Conservation (phyloP, 2,113 vertebrate species). For the Callionymus lyra region DNA sequence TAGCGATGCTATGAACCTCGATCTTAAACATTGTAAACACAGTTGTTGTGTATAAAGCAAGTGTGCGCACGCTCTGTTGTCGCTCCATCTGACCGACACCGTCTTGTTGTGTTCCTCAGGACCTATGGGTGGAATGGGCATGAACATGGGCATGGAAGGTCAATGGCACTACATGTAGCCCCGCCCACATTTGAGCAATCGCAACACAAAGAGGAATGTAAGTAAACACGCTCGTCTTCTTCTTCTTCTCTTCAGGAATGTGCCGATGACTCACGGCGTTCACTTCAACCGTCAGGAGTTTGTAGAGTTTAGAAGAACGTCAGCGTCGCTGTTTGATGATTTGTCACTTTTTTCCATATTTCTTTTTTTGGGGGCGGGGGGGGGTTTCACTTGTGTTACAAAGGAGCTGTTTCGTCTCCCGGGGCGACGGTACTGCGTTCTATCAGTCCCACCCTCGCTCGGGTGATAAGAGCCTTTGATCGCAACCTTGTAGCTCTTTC, state of each 20-base stretch:
- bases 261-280: too few relatives aligned
- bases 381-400: slow-evolving; percentile 4
- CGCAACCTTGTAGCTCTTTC: slow-evolving; percentile 39
- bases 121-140: slow-evolving; percentile 99
- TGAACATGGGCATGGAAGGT: slow-evolving; percentile 99
- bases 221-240: slow-evolving; percentile 84
- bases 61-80: too few relatives aligned
- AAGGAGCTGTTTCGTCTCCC: slow-evolving; percentile 15
- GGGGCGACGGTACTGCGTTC: slow-evolving; percentile 15
- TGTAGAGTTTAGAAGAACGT: slow-evolving; percentile 22
- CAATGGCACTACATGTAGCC: slow-evolving; percentile 99
- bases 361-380: too few relatives aligned
- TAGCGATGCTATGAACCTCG: too few relatives aligned
- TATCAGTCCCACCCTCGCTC: slow-evolving; percentile 20
- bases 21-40: too few relatives aligned
- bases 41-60: too few relatives aligned
- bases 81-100: not conserved
- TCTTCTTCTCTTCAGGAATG: too few relatives aligned
- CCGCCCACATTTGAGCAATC: slow-evolving; percentile 85
- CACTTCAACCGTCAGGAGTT: too few relatives aligned
- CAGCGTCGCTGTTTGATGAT: too few relatives aligned
- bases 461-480: slow-evolving; percentile 58
- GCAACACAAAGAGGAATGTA: slow-evolving; percentile 94
- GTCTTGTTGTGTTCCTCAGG: slow-evolving; percentile 59
- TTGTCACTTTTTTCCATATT: not conserved